A percentile compares a stretch with the other conserved stretches of the same genome.
phyloP scores from a whole-genome alignment of 1,140 invertebrate species.

The Pissodes strobi region DNA sequence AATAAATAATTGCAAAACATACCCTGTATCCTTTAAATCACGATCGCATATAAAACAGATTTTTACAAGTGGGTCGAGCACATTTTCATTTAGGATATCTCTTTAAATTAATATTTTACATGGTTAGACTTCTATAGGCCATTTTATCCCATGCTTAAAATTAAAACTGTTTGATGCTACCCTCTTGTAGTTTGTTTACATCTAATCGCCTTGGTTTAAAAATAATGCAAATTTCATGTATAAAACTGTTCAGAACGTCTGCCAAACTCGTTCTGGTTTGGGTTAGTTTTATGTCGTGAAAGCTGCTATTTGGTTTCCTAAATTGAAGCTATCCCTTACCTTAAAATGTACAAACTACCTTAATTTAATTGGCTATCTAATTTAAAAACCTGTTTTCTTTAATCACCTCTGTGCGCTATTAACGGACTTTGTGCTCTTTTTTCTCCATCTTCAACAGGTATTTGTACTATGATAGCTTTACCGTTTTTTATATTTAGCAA shows the following conservation, averaged over 20 bases:
- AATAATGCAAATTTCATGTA: constrained; percentile 14
- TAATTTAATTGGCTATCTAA: constrained; percentile 30
- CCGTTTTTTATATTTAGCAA: neutral
- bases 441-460: neutral
- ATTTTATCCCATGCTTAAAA: too few species aligned
- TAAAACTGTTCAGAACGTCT: too few species aligned
- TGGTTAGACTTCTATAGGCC: constrained; percentile 26
- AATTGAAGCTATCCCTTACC: constrained; percentile 26
- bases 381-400: constrained; percentile 22
- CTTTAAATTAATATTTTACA: constrained; percentile 17
- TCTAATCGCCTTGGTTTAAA: constrained; percentile 13
- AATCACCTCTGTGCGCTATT: constrained; percentile 23
- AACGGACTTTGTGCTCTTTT: constrained; percentile 23
- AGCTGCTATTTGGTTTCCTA: constrained; percentile 28
- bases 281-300: neutral
- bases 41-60: constrained; percentile 30
- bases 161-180: constrained; percentile 13
- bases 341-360: constrained; percentile 28
- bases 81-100: constrained; percentile 12
- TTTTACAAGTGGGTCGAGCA: constrained; percentile 36
- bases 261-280: neutral
- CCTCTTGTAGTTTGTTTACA: constrained; percentile 23
- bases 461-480: constrained; percentile 35
- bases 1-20: constrained; percentile 72
- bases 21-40: constrained; percentile 67